phyloP scores from a whole-genome alignment of 2,888 invertebrate genomes.

The Amphipyra berbera region DNA sequence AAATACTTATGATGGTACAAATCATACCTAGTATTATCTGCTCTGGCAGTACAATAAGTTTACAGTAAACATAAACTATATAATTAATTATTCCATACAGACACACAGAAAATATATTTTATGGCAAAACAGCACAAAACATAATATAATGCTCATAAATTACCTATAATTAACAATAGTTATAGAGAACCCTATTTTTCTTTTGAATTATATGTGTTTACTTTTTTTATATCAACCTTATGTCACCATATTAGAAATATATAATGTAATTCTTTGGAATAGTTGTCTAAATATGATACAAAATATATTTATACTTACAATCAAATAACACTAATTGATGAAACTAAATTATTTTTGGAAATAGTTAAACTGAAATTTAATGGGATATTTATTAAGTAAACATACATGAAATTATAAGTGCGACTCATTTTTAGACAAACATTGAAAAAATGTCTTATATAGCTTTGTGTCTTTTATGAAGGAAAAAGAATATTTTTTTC shows the following conservation, averaged over 20 bases:
- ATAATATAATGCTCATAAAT: slow-evolving; percentile 63
- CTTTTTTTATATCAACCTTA: slow-evolving; percentile 38
- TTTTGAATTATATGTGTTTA: slow-evolving; percentile 30
- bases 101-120: slow-evolving; percentile 52
- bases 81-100: slow-evolving; percentile 36
- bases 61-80: slow-evolving; percentile 37
- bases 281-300: slow-evolving; percentile 49
- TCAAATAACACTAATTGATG: slow-evolving; percentile 35
- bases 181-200: slow-evolving; percentile 37
- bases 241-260: slow-evolving; percentile 44
- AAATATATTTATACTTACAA: slow-evolving; percentile 43
- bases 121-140: slow-evolving; percentile 58
- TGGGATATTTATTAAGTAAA: neutral
- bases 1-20: slow-evolving; percentile 41
- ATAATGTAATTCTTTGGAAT: slow-evolving; percentile 68
- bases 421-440: neutral
- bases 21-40: slow-evolving; percentile 30
- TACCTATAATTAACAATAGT: slow-evolving; percentile 65
- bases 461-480: too few species aligned
- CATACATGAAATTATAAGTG: slow-evolving; percentile 1
- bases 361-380: neutral
- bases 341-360: slow-evolving; percentile 14
- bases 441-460: neutral
- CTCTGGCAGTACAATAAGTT: slow-evolving; percentile 41
- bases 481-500: too few species aligned